Evolutionary conservation across 2,888 invertebrate genomes (phyloP).

Genomic region (Amphipoea oculea): DNA sequence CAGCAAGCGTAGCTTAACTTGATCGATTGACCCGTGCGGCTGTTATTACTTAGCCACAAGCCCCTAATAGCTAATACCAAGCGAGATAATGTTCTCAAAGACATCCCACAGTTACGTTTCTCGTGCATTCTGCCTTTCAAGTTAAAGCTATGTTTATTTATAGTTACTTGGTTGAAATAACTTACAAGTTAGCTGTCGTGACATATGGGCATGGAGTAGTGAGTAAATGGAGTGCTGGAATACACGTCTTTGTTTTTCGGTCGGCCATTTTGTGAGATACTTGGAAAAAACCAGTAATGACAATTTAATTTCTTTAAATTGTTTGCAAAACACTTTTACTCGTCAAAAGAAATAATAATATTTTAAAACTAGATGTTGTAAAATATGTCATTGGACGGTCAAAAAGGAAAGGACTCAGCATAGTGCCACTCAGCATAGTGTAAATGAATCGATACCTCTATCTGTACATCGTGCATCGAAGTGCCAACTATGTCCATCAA

Average conservation of each 20-base stretch:
- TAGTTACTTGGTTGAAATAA: slow-evolving; percentile 43
- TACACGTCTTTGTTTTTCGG: not conserved
- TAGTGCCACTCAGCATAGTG: too few species aligned
- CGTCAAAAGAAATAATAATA: not conserved
- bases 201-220: not conserved
- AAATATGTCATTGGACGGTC: too few species aligned
- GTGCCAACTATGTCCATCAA: too few species aligned
- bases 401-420: not conserved
- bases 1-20: too few species aligned
- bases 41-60: too few species aligned
- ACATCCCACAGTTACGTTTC: slow-evolving; percentile 36
- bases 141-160: slow-evolving; percentile 39
- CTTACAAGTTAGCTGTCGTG: slow-evolving; percentile 12
- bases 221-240: slow-evolving; percentile 5
- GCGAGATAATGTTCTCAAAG: slow-evolving; percentile 35
- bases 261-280: not conserved
- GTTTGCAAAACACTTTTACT: not conserved
- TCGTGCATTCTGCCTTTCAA: slow-evolving; percentile 29
- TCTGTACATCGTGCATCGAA: too few species aligned
- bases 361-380: not conserved
- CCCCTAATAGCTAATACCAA: not conserved
- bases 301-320: not conserved
- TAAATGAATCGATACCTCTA: too few species aligned
- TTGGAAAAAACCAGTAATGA: too few species aligned
- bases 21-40: too few species aligned